Percentiles rank a stretch among this genome's conserved stretches.
Conservation (phyloP, 2,888 invertebrate genomes). For the Leucania comma region DNA sequence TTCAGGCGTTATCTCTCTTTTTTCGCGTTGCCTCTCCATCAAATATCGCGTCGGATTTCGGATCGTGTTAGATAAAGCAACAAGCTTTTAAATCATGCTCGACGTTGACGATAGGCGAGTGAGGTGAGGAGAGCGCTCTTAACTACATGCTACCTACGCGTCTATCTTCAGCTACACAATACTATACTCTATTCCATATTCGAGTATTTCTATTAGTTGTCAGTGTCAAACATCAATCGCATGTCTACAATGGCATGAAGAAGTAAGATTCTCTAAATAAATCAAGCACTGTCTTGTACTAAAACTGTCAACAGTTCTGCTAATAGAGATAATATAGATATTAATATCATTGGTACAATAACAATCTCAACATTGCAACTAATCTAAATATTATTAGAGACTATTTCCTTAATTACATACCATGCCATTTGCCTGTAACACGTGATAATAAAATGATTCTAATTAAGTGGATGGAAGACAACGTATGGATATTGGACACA, state of each 20-base stretch:
- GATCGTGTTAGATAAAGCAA: too few relatives aligned
- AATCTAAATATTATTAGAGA: background rate
- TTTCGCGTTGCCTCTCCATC: too few relatives aligned
- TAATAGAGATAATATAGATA: slow-evolving; percentile 18
- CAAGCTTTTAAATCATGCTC: too few relatives aligned
- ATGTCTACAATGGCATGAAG: background rate
- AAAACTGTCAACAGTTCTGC: slow-evolving; percentile 21
- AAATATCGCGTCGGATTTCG: too few relatives aligned
- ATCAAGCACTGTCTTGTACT: background rate
- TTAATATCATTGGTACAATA: too few relatives aligned
- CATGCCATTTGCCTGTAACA: slow-evolving; percentile 1
- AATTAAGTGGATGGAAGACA: background rate
- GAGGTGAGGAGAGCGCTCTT: too few relatives aligned
- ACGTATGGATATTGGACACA: background rate
- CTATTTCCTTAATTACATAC: background rate
- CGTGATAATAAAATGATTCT: slow-evolving; percentile 12
- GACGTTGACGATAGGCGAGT: too few relatives aligned
- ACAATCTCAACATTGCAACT: too few relatives aligned
- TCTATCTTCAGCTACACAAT: background rate
- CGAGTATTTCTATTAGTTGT: background rate
- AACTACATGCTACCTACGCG: background rate
- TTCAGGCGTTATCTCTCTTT: too few relatives aligned
- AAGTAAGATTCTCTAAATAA: background rate
- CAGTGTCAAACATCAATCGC: background rate
- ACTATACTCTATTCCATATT: background rate